These are phyloP conservation scores for Mesocricetus auratus DNA, from an alignment of 2,113 vertebrate species.

Conservation along the genomic window DNA sequence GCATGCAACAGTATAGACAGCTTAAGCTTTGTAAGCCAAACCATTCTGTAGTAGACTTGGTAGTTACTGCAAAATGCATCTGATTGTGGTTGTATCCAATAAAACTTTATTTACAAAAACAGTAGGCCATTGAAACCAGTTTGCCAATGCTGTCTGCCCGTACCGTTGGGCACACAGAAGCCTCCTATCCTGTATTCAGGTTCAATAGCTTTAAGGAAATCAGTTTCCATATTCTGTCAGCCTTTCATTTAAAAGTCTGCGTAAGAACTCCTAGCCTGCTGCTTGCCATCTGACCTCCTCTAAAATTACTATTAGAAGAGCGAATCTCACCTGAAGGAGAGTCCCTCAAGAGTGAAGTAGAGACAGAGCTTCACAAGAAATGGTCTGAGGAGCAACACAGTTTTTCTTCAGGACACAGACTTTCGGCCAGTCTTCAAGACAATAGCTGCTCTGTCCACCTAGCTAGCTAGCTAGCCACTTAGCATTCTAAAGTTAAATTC, in stretches of 20 bases:
- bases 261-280: conserved; percentile 38
- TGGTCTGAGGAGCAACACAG: background rate
- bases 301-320: conserved; percentile 12
- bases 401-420: conserved; percentile 40
- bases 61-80: background rate
- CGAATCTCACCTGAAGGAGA: conserved; percentile 35
- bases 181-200: background rate
- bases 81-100: background rate
- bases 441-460: conserved; percentile 19
- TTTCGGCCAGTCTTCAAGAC: background rate
- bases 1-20: background rate
- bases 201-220: conserved; percentile 29
- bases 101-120: conserved; percentile 29
- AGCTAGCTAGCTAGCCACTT: conserved; percentile 16
- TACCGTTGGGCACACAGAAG: background rate
- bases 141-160: background rate
- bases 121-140: background rate
- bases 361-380: conserved; percentile 46
- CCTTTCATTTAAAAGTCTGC: conserved; percentile 1
- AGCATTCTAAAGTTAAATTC: conserved; percentile 73
- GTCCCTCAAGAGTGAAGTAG: conserved; percentile 17
- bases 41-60: background rate
- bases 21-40: background rate
- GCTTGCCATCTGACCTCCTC: conserved; percentile 38
- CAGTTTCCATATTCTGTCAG: conserved; percentile 54